Evolutionary conservation across 2,113 vertebrate species (phyloP).

Genomic region (Leucopsar rothschildi): DNA sequence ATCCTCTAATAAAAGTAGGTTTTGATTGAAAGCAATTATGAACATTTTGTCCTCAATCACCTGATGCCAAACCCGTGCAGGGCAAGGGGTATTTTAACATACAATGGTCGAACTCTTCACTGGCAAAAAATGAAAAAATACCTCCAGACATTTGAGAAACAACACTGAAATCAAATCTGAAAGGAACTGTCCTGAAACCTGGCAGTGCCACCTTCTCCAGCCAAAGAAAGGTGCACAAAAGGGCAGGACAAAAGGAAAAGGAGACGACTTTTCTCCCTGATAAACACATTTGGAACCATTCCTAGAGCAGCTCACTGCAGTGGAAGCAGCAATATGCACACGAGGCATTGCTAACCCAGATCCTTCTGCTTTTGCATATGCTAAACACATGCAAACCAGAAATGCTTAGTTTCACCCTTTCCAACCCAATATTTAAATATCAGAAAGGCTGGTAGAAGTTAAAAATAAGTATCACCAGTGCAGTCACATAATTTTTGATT

Average conservation of each 20-base stretch:
- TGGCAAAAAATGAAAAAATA: neutral
- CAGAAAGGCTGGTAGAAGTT: neutral
- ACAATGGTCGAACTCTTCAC: neutral
- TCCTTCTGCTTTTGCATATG: neutral
- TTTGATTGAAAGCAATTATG: neutral
- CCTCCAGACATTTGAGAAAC: neutral
- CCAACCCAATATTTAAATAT: neutral
- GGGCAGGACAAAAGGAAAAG: neutral
- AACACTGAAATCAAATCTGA: neutral
- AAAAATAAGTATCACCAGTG: neutral
- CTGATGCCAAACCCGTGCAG: neutral
- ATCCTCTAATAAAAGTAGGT: neutral
- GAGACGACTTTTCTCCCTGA: neutral
- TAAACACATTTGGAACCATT: neutral
- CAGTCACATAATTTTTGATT: neutral
- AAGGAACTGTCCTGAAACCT: neutral
- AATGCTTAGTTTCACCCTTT: neutral
- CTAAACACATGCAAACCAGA: neutral
- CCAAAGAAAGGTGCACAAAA: neutral
- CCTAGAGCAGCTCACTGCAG: neutral
- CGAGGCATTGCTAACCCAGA: neutral
- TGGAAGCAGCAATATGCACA: neutral
- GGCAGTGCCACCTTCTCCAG: neutral
- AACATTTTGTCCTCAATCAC: neutral
- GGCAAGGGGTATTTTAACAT: neutral